phyloP scores from a whole-genome alignment of 2,113 vertebrate species.

The Vicugna pacos region DNA sequence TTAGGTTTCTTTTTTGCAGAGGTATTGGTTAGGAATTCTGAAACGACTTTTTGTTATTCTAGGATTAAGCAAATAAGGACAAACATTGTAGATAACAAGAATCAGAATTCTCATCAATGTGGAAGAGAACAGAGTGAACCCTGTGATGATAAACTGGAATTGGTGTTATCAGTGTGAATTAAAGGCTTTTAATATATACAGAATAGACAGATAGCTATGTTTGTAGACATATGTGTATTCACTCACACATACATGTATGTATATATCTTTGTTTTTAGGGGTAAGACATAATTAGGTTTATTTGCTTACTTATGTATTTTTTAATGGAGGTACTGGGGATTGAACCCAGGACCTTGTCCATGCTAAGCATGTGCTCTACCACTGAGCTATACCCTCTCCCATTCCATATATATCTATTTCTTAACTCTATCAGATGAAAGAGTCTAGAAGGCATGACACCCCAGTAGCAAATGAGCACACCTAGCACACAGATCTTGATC shows the following conservation, averaged over 20 bases:
- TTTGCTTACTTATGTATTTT: no score
- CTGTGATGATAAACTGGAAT: background rate
- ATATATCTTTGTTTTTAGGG: background rate
- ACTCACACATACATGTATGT: background rate
- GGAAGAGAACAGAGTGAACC: background rate
- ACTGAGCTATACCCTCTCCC: no score
- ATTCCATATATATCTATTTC: background rate
- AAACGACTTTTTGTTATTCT: background rate
- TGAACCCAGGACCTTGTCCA: background rate
- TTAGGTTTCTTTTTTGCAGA: background rate
- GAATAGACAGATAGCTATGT: background rate
- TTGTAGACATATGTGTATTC: background rate
- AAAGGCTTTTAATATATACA: background rate
- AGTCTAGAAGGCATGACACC: background rate
- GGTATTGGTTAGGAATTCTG: background rate
- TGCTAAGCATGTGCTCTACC: no score
- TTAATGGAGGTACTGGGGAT: background rate
- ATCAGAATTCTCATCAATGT: background rate
- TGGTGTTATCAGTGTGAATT: background rate
- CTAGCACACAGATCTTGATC: background rate
- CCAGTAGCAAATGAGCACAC: background rate
- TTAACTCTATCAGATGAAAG: background rate
- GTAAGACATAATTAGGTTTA: no score
- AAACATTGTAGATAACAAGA: background rate
- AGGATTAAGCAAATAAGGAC: background rate